phyloP scores from a whole-genome alignment of 2,888 invertebrate genomes.

The Meganola albula region DNA sequence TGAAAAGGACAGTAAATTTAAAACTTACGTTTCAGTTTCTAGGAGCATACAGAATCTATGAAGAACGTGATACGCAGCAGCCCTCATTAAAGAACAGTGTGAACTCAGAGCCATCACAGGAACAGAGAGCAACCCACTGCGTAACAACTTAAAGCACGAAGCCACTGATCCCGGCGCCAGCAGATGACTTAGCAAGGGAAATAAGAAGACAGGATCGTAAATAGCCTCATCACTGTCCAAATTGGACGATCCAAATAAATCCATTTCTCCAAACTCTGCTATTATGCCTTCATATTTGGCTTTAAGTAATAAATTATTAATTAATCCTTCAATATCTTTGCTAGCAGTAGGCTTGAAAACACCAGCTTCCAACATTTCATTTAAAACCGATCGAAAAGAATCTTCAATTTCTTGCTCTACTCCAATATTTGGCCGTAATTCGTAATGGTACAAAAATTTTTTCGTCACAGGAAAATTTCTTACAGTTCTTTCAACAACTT shows the following conservation, averaged over 20 bases:
- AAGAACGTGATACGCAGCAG: slow-evolving; percentile 85
- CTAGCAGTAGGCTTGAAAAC: slow-evolving; percentile 28
- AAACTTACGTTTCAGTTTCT: slow-evolving; percentile 80
- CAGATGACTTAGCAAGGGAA: slow-evolving; percentile 86
- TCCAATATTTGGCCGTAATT: slow-evolving; percentile 36
- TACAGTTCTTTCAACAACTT: slow-evolving; percentile 82
- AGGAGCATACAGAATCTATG: slow-evolving; percentile 85
- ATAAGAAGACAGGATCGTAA: slow-evolving; percentile 90
- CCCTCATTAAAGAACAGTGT: slow-evolving; percentile 80
- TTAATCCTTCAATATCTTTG: slow-evolving; percentile 40
- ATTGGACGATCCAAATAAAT: slow-evolving; percentile 42
- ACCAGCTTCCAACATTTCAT: slow-evolving; percentile 37
- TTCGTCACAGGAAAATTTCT: slow-evolving; percentile 83
- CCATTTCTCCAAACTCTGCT: slow-evolving; percentile 28
- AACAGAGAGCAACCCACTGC: slow-evolving; percentile 83
- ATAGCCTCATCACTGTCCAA: slow-evolving; percentile 53
- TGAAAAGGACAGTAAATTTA: not conserved
- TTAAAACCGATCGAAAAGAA: slow-evolving; percentile 31
- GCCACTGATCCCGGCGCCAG: slow-evolving; percentile 86
- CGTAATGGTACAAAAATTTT: slow-evolving; percentile 69
- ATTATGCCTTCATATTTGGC: slow-evolving; percentile 36
- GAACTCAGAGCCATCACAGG: slow-evolving; percentile 84
- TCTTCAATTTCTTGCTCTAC: slow-evolving; percentile 21
- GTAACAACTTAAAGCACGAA: slow-evolving; percentile 82
- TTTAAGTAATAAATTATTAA: slow-evolving; percentile 37